A percentile compares a stretch with the other conserved stretches of the same genome.
Conservation (phyloP, 2,113 vertebrate species). For the Oceanites oceanicus region DNA sequence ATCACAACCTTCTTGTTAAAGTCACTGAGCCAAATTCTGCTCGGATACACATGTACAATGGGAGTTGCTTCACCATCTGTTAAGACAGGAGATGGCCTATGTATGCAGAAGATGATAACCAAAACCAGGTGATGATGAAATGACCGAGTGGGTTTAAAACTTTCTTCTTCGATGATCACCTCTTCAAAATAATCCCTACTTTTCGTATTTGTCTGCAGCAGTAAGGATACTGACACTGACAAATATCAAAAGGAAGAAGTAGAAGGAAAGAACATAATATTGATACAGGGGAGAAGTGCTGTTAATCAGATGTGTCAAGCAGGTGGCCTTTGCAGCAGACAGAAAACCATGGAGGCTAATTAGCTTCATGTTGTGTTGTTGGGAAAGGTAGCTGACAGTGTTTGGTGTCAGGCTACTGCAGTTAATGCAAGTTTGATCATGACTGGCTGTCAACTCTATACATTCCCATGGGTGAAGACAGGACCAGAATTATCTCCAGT, state of each 20-base stretch:
- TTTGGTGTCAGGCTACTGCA: not conserved
- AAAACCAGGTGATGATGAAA: not conserved
- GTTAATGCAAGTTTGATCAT: not conserved
- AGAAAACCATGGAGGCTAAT: not conserved
- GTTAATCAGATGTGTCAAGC: not conserved
- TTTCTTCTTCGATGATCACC: not conserved
- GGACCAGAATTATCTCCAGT: not conserved
- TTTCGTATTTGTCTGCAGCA: constrained; percentile 40
- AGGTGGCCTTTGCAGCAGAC: constrained; percentile 5
- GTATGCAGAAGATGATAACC: not conserved
- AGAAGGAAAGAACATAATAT: not conserved
- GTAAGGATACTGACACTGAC: not conserved
- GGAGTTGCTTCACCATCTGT: not conserved
- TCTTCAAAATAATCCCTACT: constrained; percentile 21
- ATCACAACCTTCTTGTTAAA: not conserved
- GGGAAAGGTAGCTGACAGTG: not conserved
- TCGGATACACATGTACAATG: not conserved
- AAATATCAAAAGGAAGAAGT: not conserved
- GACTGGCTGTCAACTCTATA: not conserved
- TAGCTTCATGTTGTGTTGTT: not conserved
- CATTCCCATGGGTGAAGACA: not conserved
- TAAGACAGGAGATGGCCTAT: not conserved
- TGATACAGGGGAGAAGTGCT: not conserved
- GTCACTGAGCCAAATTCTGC: not conserved
- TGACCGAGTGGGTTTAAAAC: not conserved